These are phyloP conservation scores for Triplophysa dalaica DNA, from an alignment of 2,113 vertebrate genomes.

Conservation along the genomic window DNA sequence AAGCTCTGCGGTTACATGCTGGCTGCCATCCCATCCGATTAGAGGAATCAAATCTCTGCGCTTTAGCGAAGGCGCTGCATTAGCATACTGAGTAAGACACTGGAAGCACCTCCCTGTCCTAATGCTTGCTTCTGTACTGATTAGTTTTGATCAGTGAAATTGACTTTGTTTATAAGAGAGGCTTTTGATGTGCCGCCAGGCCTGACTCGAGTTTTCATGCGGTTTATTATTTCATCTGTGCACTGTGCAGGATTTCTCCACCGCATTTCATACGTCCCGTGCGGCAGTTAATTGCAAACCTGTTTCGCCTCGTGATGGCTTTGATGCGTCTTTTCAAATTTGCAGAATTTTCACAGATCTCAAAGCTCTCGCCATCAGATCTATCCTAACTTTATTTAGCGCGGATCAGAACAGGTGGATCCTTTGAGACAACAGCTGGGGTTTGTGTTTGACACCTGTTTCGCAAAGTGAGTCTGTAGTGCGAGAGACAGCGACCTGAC, in stretches of 20 bases:
- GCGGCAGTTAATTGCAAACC: slow-evolving; percentile 25
- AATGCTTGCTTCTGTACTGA: slow-evolving; percentile 32
- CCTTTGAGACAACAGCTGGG: neutral
- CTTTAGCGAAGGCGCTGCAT: slow-evolving; percentile 23
- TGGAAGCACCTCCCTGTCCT: neutral
- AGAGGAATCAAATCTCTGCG: slow-evolving; percentile 18
- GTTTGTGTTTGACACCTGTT: neutral
- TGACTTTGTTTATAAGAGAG: slow-evolving; percentile 43
- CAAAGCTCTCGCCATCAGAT: neutral
- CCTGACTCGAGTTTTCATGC: slow-evolving; percentile 26
- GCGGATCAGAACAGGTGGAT: neutral
- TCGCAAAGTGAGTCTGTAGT: neutral
- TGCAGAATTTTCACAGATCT: slow-evolving; percentile 3
- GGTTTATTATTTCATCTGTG: slow-evolving; percentile 40
- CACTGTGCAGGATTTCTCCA: slow-evolving; percentile 9
- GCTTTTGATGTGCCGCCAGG: slow-evolving; percentile 38
- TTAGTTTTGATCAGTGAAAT: slow-evolving; percentile 46
- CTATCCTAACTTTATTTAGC: neutral
- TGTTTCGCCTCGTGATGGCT: slow-evolving; percentile 32
- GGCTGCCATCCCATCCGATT: slow-evolving; percentile 30
- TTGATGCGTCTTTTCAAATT: slow-evolving; percentile 41
- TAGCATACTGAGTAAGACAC: neutral
- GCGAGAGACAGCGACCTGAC: no score
- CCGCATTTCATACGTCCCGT: slow-evolving; percentile 10
- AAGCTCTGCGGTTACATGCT: slow-evolving; percentile 4